Evolutionary conservation across 2,113 vertebrate genomes (phyloP).

Genomic region (Seriola aureovittata): DNA sequence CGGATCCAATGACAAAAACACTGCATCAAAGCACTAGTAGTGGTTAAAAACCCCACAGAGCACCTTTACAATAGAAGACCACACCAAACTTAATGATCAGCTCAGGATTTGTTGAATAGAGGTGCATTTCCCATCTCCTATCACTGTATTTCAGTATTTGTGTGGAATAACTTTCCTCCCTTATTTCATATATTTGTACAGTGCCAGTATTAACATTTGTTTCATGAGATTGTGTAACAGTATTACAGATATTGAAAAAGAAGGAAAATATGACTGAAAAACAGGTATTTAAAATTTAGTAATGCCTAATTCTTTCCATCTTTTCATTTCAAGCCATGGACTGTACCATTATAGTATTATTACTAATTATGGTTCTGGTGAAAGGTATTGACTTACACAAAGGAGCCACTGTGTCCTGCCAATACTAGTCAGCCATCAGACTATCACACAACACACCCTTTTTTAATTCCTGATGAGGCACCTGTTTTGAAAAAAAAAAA

Average conservation of each 20-base stretch:
- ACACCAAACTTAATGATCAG: background rate
- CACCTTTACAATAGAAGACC: background rate
- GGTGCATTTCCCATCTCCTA: background rate
- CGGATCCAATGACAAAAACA: background rate
- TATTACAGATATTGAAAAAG: background rate
- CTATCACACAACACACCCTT: background rate
- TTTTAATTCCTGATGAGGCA: background rate
- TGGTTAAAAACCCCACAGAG: background rate
- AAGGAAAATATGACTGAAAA: background rate
- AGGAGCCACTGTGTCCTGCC: background rate
- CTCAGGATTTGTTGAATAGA: background rate
- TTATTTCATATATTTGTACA: background rate
- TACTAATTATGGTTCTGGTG: background rate
- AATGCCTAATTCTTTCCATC: background rate
- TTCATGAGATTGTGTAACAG: background rate
- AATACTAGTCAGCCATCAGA: background rate
- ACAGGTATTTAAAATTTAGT: background rate
- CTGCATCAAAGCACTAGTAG: background rate
- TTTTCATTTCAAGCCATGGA: background rate
- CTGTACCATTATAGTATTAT: background rate
- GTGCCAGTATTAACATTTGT: slow-evolving; percentile 18
- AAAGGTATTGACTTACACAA: background rate
- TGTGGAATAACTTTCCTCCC: background rate
- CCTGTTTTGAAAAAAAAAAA: background rate
- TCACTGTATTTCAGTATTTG: background rate